Base-by-base conservation (phyloP, 1,140 invertebrate species). In the Ridgeia piscesae region DNA sequence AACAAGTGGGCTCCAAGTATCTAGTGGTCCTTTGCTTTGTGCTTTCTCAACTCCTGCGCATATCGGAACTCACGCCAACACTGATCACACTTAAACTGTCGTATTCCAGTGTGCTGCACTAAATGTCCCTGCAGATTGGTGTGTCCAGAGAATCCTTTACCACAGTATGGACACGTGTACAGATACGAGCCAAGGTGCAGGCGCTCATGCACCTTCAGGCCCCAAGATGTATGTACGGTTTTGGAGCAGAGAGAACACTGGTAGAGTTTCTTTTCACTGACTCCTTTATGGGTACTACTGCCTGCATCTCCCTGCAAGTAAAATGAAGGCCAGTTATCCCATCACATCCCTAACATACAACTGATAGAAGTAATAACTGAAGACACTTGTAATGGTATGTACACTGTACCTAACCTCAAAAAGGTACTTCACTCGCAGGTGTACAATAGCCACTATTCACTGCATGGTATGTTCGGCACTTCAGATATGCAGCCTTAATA, bases 11-110 rank as follows among this genome's bases (percentile, higher is more conserved):
- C 27, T 77, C 58, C 58, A 77, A 0, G 58, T 77, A 77, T 77
- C 58, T 77, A 77, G 58, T 77, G 58, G 58, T 77, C 58, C 58
- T 77, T 77, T 97, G 97, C 95, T 98, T 97, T 89, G 95, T 98
- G 98, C 94, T 98, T 98, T 94, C 97, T 97, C 94, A 98, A 96
- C 4, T 97, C 97, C 50, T 97, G 97, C 93, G 97, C 58, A 1
- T 97, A 97, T 14, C 97, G 97, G 95, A 98, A 98, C 91, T 96
- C 95, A 94, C 97, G 97, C 4, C 96, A 95, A 94, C 97, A 97
- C 93, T 97, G 95, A 95, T 97, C 96, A 96, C 97, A 97, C 88
- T 96, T 95, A 93, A 97, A 97, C 14, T 97, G 97, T 94, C 96
- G 96, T 94, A 97, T 97, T 31, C 97, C 97, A 88, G 97, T 97